phyloP scores from a whole-genome alignment of 2,797 vertebrate genomes.

The Hyperoplus lanceolatus region DNA sequence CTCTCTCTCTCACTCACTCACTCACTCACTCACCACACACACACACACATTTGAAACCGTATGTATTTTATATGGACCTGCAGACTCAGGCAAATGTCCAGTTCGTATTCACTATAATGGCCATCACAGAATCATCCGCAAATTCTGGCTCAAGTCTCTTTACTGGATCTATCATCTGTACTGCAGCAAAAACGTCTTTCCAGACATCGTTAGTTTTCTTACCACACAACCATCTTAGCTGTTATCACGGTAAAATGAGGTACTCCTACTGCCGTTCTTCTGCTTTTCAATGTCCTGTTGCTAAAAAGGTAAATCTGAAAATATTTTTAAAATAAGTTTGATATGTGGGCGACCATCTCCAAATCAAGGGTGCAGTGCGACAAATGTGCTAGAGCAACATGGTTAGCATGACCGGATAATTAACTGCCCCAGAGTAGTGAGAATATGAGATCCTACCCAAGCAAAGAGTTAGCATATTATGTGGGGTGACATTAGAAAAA shows the following conservation, averaged over 20 bases:
- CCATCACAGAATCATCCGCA: background rate
- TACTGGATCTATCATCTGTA: no score
- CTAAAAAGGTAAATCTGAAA: background rate
- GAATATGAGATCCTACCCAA: background rate
- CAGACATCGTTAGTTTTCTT: background rate
- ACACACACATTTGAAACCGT: background rate
- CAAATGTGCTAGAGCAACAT: no score
- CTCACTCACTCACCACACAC: background rate
- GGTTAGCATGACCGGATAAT: no score
- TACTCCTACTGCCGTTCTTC: background rate
- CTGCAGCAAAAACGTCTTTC: no score
- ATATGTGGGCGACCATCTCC: background rate
- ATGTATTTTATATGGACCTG: constrained; percentile 3
- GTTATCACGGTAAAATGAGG: background rate
- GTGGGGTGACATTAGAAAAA: no score
- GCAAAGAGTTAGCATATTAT: background rate
- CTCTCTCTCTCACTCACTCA: constrained; percentile 1
- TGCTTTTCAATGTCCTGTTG: background rate
- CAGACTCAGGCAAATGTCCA: background rate
- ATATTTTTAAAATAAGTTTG: background rate
- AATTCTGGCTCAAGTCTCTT: background rate
- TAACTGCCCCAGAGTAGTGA: no score
- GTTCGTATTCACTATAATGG: background rate
- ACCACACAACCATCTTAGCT: background rate
- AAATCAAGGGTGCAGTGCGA: no score